A percentile compares a stretch with the other conserved stretches of the same genome.
phyloP scores from a whole-genome alignment of 2,888 invertebrate species.

The Nesidiocoris tenuis region DNA sequence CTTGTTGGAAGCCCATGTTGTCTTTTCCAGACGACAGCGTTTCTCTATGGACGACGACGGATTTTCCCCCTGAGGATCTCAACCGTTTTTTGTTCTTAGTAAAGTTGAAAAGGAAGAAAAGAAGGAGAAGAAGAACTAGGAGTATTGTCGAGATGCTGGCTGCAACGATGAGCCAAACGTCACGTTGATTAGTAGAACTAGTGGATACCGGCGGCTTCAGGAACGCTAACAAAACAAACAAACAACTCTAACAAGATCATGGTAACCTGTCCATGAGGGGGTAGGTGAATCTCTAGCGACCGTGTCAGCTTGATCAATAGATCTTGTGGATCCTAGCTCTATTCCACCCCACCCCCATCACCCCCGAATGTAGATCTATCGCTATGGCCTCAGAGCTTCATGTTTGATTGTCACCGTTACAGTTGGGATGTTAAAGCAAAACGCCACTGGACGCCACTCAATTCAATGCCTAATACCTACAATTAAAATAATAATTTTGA shows the following conservation, averaged over 20 bases:
- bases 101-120: slow-evolving; percentile 52
- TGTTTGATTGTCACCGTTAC: too few species aligned
- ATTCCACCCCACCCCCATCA: too few species aligned
- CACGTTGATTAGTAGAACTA: slow-evolving; percentile 54
- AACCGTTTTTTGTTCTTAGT: slow-evolving; percentile 45
- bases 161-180: slow-evolving; percentile 66
- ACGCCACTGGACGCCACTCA: too few species aligned
- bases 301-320: slow-evolving; percentile 30
- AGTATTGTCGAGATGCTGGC: slow-evolving; percentile 63
- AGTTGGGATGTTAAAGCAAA: too few species aligned
- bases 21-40: slow-evolving; percentile 37
- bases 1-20: slow-evolving; percentile 48
- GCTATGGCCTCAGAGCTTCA: too few species aligned
- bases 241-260: background rate
- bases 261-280: background rate
- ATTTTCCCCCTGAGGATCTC: slow-evolving; percentile 13
- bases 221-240: slow-evolving; percentile 61
- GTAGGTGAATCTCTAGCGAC: slow-evolving; percentile 17
- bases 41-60: slow-evolving; percentile 32
- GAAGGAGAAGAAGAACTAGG: slow-evolving; percentile 60
- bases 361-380: too few species aligned
- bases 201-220: slow-evolving; percentile 59
- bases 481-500: too few species aligned
- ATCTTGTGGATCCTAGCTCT: background rate
- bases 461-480: too few species aligned